These are phyloP conservation scores for Notothenia coriiceps DNA, from an alignment of 2,113 vertebrate species.

Conservation along the genomic window DNA sequence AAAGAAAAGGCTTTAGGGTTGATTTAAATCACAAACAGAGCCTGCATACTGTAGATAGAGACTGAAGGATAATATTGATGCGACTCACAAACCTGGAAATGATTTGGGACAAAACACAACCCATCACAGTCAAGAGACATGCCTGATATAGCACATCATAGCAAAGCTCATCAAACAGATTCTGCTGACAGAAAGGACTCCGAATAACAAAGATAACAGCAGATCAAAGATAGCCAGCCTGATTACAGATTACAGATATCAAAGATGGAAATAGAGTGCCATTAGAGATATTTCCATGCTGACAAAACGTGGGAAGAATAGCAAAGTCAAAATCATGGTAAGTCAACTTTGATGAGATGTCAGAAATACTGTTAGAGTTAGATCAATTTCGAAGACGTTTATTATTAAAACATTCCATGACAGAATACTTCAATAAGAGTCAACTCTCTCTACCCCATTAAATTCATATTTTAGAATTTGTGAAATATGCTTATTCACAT, in stretches of 20 bases:
- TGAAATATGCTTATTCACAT: too few relatives aligned
- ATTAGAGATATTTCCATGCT: background rate
- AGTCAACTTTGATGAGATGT: too few relatives aligned
- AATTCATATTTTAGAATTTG: too few relatives aligned
- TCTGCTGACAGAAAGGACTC: conserved; percentile 22
- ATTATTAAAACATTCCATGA: too few relatives aligned
- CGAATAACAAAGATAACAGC: conserved; percentile 6
- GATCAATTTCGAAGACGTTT: too few relatives aligned
- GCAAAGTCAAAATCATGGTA: too few relatives aligned
- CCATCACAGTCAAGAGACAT: conserved; percentile 3
- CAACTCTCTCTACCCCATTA: too few relatives aligned
- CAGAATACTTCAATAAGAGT: too few relatives aligned
- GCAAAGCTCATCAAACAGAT: conserved; percentile 24
- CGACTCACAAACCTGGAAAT: conserved; percentile 17
- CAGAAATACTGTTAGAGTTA: too few relatives aligned
- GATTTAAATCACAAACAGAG: conserved; percentile 14
- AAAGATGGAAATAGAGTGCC: conserved; percentile 3
- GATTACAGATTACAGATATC: conserved; percentile 29
- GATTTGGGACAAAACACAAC: conserved; percentile 7
- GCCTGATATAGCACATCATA: conserved; percentile 37
- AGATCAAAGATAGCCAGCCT: conserved; percentile 40
- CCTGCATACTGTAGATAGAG: background rate
- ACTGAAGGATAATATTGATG: background rate
- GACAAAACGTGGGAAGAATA: background rate
- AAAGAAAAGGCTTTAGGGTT: background rate